phyloP scores from a whole-genome alignment of 2,113 vertebrate genomes.

The Merops nubicus region DNA sequence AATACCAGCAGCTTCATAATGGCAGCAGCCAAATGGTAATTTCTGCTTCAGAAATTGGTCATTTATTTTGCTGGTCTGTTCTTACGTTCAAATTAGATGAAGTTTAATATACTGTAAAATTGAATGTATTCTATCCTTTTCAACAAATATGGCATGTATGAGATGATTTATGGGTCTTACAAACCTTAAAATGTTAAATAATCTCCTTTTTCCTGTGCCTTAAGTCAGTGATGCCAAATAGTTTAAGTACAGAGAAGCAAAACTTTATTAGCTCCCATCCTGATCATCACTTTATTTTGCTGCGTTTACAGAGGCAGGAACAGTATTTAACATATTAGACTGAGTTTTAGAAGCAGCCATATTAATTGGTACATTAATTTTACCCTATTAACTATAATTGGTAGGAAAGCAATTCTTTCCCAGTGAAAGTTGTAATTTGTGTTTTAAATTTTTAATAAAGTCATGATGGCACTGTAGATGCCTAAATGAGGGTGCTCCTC shows the following conservation, averaged over 20 bases:
- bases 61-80: conserved; percentile 86
- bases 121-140: conserved; percentile 85
- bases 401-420: conserved; percentile 69
- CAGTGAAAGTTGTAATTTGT: conserved; percentile 62
- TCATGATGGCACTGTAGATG: background rate
- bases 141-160: conserved; percentile 77
- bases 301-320: background rate
- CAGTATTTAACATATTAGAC: conserved; percentile 22
- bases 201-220: conserved; percentile 72
- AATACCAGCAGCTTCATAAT: conserved; percentile 81
- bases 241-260: conserved; percentile 74
- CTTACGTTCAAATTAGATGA: conserved; percentile 86
- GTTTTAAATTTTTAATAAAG: conserved; percentile 71
- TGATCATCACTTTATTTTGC: conserved; percentile 13
- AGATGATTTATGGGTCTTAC: conserved; percentile 80
- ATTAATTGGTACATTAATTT: conserved; percentile 84
- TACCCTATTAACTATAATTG: conserved; percentile 78
- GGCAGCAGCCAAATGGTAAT: conserved; percentile 85
- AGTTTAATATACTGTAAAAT: conserved; percentile 87
- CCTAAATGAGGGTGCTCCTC: background rate
- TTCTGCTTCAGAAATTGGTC: conserved; percentile 88
- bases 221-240: conserved; percentile 73
- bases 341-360: conserved; percentile 59
- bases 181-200: conserved; percentile 85
- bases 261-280: conserved; percentile 73